Evolutionary conservation across 2,888 invertebrate species (phyloP), one percentile per base, ranked within the genome.

Genomic region (Hydroisotoma schaefferi): DNA sequence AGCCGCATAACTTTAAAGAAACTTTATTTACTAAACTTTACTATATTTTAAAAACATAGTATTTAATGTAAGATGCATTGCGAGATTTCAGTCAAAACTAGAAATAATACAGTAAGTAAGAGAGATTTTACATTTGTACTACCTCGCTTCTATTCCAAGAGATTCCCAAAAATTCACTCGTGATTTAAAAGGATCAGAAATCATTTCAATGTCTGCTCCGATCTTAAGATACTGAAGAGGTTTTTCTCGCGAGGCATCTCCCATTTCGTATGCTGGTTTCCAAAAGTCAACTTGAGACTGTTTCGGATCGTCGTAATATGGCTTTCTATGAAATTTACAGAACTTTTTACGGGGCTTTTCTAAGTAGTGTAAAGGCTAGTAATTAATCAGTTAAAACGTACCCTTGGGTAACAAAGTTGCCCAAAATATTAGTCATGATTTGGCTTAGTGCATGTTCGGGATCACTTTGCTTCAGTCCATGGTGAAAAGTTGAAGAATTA

Each of bases 401-500:
- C 68, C 59, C 52, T 1, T 53, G 33, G 1, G 49, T 56, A 0
- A 55, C 68, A 57, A 66, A 68, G 47, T 65, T 69, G 28, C 47
- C 44, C 1, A 69, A 10, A n/a, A 64, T n/a, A 29, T 60, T 62
- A 6, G 57, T 64, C 56, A 69, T 58, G 22, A 65, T 57, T 53
- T 60, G 51, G 12, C 59, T 61, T 1, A 69, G 40, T 8, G 48
- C 44, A 46, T 66, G 63, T 37, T 62, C 65, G 1, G 28, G 44
- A 38, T 68, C 68, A n/a, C 47, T 22, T 38, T 54, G 51, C 29
- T 55, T 59, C 25, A 67, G 53, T 15, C 69, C 69, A 48, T 69
- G 62, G 23, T 66, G 61, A 33, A 55, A 69, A 38, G 54, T 47
- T 1, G 68, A 63, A 10, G 66, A 64, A 48, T 69, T 69, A 22